These are phyloP conservation scores for Passerina amoena DNA, from an alignment of 2,113 vertebrate species.

Conservation along the genomic window DNA sequence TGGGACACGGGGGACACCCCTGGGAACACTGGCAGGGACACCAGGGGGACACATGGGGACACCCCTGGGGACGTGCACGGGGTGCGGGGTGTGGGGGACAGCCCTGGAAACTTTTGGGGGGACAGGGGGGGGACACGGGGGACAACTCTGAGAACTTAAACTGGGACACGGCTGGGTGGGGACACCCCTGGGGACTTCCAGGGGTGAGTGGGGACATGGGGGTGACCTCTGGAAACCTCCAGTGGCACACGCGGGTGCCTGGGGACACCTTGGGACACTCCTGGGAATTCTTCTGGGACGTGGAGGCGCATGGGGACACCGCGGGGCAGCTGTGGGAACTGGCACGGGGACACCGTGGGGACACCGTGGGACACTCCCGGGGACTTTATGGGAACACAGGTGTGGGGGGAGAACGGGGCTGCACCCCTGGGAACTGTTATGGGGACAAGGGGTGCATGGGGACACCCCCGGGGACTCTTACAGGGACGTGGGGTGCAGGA, in stretches of 20 bases:
- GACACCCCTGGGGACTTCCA: not conserved
- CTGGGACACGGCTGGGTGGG: not conserved
- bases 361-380: not conserved
- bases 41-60: too few relatives aligned
- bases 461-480: not conserved
- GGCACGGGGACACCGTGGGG: not conserved
- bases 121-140: not conserved
- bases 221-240: not conserved
- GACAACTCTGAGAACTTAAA: not conserved
- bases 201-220: not conserved
- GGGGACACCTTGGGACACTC: not conserved
- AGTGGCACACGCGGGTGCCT: not conserved
- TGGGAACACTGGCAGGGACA: not conserved
- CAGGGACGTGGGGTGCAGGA: too few relatives aligned
- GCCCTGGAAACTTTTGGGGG: too few relatives aligned
- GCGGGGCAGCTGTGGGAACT: not conserved
- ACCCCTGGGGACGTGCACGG: too few relatives aligned
- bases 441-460: not conserved
- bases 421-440: too few relatives aligned
- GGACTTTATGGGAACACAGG: too few relatives aligned
- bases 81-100: not conserved
- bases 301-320: not conserved
- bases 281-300: not conserved
- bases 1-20: not conserved
- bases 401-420: fast-evolving